Conservation (phyloP, 2,888 invertebrate genomes). For the Andrena flavipes region DNA sequence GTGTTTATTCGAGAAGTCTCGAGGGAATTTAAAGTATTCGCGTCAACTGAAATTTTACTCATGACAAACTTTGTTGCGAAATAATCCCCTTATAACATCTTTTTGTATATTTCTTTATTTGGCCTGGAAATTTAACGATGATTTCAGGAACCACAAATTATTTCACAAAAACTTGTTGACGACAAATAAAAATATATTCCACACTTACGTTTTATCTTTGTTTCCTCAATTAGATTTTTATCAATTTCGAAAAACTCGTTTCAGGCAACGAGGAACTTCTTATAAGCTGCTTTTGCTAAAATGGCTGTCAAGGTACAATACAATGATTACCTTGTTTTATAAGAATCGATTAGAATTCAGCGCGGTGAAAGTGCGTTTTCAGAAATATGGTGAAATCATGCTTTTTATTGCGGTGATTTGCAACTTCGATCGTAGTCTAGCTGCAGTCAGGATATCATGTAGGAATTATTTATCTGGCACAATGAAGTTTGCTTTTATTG, state of each 20-base stretch:
- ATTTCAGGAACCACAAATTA: no score
- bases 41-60: no score
- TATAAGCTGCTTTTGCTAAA: slow-evolving; percentile 8
- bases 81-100: no score
- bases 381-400: slow-evolving; percentile 41
- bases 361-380: slow-evolving; percentile 50
- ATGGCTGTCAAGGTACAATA: slow-evolving; percentile 14
- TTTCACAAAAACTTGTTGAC: no score
- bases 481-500: neutral
- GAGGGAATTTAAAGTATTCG: no score
- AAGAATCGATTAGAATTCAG: slow-evolving; percentile 40
- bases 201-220: no score
- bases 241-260: neutral
- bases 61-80: no score
- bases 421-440: slow-evolving; percentile 23
- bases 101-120: no score
- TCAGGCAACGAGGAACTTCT: no score
- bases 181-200: no score
- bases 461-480: neutral
- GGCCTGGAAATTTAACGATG: no score
- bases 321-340: slow-evolving; percentile 32
- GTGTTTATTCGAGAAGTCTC: no score
- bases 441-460: neutral
- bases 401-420: slow-evolving; percentile 16
- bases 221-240: neutral